Conservation (phyloP, 2,888 invertebrate species). For the Drosophila flavopinicola region DNA sequence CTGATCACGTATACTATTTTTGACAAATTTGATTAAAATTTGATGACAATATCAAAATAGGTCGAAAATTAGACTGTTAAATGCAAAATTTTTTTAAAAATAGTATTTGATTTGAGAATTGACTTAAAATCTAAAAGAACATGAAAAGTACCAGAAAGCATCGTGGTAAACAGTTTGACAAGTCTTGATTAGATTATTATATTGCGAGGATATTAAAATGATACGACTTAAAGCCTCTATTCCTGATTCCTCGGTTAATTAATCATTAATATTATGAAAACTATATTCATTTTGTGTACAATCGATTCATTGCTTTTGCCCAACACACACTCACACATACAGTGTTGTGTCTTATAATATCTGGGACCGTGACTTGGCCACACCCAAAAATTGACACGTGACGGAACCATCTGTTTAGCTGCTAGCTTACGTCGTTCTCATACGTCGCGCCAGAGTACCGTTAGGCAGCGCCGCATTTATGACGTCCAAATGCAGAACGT, state of each 20-base stretch:
- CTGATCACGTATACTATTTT: no score
- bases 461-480: conserved; percentile 39
- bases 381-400: conserved; percentile 12
- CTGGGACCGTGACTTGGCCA: background rate
- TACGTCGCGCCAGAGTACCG: background rate
- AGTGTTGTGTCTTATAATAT: background rate
- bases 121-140: no score
- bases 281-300: no score
- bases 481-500: conserved; percentile 56
- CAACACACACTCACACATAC: background rate
- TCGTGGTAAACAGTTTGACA: no score
- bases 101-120: no score
- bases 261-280: no score
- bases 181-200: background rate
- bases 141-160: no score
- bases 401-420: conserved; percentile 4
- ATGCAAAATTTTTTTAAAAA: background rate
- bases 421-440: background rate
- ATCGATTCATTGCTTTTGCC: background rate
- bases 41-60: background rate
- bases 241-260: background rate
- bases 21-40: no score
- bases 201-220: background rate
- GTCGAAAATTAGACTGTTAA: no score
- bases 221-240: no score